These are phyloP conservation scores for Grapholita molesta DNA, from an alignment of 1,140 invertebrate species.

Conservation along the genomic window DNA sequence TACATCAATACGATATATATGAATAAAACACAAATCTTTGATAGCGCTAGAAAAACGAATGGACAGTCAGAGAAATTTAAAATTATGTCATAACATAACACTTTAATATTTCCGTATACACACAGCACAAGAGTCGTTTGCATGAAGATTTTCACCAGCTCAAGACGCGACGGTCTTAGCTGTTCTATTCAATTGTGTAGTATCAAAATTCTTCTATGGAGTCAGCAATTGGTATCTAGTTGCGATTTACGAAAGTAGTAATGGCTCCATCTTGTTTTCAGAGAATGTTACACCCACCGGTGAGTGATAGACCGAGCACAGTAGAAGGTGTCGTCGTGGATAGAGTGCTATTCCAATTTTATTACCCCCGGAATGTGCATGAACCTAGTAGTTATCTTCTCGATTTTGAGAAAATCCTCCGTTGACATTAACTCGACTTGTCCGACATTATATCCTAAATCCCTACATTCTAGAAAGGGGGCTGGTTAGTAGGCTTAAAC, in stretches of 20 bases:
- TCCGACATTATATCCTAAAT: neutral
- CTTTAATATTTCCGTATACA: neutral
- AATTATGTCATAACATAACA: neutral
- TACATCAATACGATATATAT: neutral
- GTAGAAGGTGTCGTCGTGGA: conserved; percentile 36
- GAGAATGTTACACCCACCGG: conserved; percentile 75
- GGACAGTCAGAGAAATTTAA: neutral
- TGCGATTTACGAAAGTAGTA: conserved; percentile 61
- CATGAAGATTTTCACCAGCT: neutral
- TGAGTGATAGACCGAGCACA: conserved; percentile 71
- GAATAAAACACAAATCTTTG: neutral
- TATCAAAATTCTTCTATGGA: conserved; percentile 52
- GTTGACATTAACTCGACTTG: neutral
- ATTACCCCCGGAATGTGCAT: conserved; percentile 21
- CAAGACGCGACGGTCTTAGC: neutral
- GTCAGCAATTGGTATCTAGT: conserved; percentile 65
- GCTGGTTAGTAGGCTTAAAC: neutral
- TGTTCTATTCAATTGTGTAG: conserved; percentile 19
- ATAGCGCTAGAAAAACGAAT: neutral
- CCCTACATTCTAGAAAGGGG: neutral
- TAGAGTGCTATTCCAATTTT: conserved; percentile 2
- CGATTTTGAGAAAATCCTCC: neutral
- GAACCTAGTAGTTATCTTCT: conserved; percentile 21
- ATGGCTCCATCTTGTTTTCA: conserved; percentile 77
- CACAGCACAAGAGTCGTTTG: neutral